These are phyloP conservation scores for Noctua comes DNA, from an alignment of 2,888 invertebrate species.

Conservation along the genomic window DNA sequence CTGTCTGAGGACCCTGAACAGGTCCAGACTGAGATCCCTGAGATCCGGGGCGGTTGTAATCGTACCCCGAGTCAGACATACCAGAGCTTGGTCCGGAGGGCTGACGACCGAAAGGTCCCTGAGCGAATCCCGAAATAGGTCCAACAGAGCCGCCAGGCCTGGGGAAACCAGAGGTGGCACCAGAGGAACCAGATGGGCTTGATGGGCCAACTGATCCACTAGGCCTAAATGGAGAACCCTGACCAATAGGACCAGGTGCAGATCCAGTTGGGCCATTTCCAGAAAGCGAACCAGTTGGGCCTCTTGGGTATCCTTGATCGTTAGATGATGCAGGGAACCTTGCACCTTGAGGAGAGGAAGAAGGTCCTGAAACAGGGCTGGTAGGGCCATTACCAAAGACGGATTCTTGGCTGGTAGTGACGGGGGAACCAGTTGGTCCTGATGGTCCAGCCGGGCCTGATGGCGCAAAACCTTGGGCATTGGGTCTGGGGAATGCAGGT, in stretches of 20 bases:
- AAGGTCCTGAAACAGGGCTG: slow-evolving; percentile 28
- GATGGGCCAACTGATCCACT: slow-evolving; percentile 45
- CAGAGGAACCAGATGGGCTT: slow-evolving; percentile 10
- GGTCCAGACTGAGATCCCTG: slow-evolving; percentile 30
- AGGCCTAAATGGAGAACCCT: slow-evolving; percentile 44
- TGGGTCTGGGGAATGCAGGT: slow-evolving; percentile 36
- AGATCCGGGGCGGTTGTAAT: slow-evolving; percentile 71
- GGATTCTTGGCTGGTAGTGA: slow-evolving; percentile 31
- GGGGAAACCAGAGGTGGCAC: slow-evolving; percentile 29
- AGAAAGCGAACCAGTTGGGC: slow-evolving; percentile 26
- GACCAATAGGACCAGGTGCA: slow-evolving; percentile 21
- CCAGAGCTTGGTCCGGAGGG: slow-evolving; percentile 46
- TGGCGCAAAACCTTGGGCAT: slow-evolving; percentile 41
- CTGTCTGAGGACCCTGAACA: slow-evolving; percentile 25
- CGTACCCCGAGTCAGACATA: slow-evolving; percentile 69
- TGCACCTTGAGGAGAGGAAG: slow-evolving; percentile 54
- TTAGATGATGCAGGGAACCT: slow-evolving; percentile 52
- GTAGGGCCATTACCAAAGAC: slow-evolving; percentile 28
- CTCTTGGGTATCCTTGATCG: slow-evolving; percentile 55
- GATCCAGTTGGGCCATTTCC: slow-evolving; percentile 42
- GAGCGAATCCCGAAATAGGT: slow-evolving; percentile 35
- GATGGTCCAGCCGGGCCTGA: slow-evolving; percentile 37
- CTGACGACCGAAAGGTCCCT: slow-evolving; percentile 52
- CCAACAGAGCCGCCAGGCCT: slow-evolving; percentile 23
- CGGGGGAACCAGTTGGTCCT: slow-evolving; percentile 18